These are phyloP conservation scores for Crocallis elinguaria DNA, from an alignment of 2,888 invertebrate genomes.

Conservation along the genomic window DNA sequence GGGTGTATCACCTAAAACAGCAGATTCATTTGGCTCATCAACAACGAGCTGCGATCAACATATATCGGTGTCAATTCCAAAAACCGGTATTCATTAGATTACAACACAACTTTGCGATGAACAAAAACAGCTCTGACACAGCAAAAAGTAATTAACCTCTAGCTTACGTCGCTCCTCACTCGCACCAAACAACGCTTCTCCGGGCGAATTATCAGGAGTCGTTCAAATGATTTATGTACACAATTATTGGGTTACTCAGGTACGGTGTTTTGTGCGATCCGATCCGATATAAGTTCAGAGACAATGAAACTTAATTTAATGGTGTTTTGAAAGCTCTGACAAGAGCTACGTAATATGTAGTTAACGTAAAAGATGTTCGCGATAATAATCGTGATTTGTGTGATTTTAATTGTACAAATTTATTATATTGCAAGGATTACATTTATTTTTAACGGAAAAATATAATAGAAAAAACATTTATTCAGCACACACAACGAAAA, in stretches of 20 bases:
- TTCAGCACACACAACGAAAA: no score
- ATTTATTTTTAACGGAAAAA: no score
- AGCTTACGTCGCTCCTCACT: constrained; percentile 33
- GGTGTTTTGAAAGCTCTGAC: constrained; percentile 59
- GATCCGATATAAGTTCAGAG: constrained; percentile 78
- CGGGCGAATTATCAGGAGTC: constrained; percentile 83
- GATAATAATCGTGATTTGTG: constrained; percentile 37
- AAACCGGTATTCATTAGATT: no score
- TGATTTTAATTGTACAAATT: constrained; percentile 35
- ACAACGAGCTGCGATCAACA: no score
- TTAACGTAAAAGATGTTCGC: constrained; percentile 19
- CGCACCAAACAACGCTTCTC: constrained; percentile 58
- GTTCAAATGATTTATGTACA: constrained; percentile 84
- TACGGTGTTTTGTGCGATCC: constrained; percentile 79
- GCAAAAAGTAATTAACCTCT: constrained; percentile 1
- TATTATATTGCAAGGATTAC: constrained; percentile 18
- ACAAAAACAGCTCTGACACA: no score
- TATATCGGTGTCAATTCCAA: no score
- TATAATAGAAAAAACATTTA: no score
- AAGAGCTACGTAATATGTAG: constrained; percentile 29
- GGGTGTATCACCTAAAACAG: no score
- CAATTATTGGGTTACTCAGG: constrained; percentile 85
- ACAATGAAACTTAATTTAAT: constrained; percentile 81
- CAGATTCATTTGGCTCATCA: no score
- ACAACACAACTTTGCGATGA: no score